A percentile compares a stretch with the other conserved stretches of the same genome.
Evolutionary conservation across 2,797 vertebrate species (phyloP).

Genomic region (Valencia hispanica): DNA sequence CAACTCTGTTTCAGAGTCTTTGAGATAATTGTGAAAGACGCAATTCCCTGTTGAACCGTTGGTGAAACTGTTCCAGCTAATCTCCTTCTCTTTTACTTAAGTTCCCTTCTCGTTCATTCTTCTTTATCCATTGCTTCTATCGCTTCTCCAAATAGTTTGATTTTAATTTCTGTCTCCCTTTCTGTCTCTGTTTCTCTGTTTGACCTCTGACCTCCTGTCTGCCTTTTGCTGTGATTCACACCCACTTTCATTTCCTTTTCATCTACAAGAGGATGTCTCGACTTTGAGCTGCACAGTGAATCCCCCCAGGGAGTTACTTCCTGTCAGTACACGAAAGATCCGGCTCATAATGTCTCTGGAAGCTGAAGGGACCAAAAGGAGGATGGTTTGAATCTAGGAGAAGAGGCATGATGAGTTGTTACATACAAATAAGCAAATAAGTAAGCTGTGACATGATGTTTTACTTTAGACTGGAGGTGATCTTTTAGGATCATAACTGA

Average conservation of each 20-base stretch:
- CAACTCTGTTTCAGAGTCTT: neutral
- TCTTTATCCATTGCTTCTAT: neutral
- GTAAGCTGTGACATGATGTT: constrained; percentile 16
- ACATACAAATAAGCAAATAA: constrained; percentile 23
- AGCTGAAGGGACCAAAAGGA: neutral
- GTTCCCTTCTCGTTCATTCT: neutral
- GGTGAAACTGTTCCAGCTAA: neutral
- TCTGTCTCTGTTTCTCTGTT: neutral
- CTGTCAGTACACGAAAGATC: constrained; percentile 48
- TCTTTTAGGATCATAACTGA: constrained; percentile 1
- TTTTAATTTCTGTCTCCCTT: neutral
- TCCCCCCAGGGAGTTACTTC: constrained; percentile 44
- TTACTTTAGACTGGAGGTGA: neutral
- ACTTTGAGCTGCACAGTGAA: constrained; percentile 41
- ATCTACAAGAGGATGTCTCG: constrained; percentile 58
- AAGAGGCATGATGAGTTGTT: constrained; percentile 18
- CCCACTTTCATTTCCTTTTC: constrained; percentile 64
- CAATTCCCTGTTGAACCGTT: neutral
- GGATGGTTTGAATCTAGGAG: constrained; percentile 20
- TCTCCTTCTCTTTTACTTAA: neutral
- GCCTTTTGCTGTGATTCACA: constrained; percentile 31
- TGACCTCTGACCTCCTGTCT: constrained; percentile 23
- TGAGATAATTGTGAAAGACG: neutral
- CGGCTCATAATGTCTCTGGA: constrained; percentile 42
- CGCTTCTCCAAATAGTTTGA: constrained; percentile 2